A percentile compares a stretch with the other conserved stretches of the same genome.
Evolutionary conservation across 2,797 vertebrate genomes (phyloP).

Genomic region (Chloroceryle amazona): DNA sequence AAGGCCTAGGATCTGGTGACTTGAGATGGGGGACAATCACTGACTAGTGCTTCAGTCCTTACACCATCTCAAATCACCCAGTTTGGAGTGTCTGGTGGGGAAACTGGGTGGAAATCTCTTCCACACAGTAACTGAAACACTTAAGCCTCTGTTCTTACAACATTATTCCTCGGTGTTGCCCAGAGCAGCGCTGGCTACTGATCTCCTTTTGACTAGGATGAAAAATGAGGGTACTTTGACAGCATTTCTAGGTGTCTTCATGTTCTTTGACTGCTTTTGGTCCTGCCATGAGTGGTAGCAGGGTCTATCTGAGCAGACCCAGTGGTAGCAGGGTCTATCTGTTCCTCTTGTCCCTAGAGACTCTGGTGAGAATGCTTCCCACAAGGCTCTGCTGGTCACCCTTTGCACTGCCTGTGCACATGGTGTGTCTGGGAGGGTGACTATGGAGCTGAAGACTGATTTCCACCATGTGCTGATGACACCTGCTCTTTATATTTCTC

Average conservation of each 20-base stretch:
- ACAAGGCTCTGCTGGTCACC: fast-evolving
- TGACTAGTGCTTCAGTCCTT: background rate
- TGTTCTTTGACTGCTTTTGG: background rate
- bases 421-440: background rate
- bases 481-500: background rate
- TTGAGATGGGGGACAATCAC: background rate
- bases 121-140: background rate
- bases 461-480: background rate
- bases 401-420: fast-evolving
- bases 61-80: background rate
- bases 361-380: background rate
- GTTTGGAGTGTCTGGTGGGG: background rate
- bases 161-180: background rate
- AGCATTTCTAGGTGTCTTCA: background rate
- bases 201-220: background rate
- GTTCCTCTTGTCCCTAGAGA: background rate
- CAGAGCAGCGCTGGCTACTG: background rate
- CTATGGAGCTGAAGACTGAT: background rate
- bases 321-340: background rate
- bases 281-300: background rate
- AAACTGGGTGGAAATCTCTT: background rate
- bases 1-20: background rate
- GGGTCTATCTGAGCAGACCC: background rate
- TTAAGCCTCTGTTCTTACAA: background rate
- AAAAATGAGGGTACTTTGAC: background rate